These are phyloP conservation scores for Phataginus tetradactyla DNA, from an alignment of 2,797 vertebrate genomes.

Conservation along the genomic window DNA sequence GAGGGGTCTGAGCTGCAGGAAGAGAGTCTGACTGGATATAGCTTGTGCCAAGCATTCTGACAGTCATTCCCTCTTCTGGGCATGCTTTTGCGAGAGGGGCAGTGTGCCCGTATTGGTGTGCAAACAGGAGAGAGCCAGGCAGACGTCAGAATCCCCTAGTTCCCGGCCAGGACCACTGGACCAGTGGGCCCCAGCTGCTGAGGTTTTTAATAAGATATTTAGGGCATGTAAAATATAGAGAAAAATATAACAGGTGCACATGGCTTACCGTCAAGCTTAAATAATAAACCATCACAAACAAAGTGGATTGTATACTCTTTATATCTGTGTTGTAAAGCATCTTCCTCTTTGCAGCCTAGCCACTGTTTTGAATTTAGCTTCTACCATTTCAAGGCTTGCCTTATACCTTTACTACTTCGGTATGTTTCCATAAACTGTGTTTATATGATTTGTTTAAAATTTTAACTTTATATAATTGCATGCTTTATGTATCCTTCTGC, in stretches of 20 bases:
- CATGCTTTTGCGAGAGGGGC: not conserved
- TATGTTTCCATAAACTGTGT: not conserved
- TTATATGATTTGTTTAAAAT: not conserved
- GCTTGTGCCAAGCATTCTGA: not conserved
- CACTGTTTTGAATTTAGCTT: not conserved
- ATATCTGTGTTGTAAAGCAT: not conserved
- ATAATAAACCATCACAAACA: not conserved
- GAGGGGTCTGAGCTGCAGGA: not conserved
- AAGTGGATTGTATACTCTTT: not conserved
- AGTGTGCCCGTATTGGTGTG: not conserved
- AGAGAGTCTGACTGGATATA: not conserved
- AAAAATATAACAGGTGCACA: not conserved
- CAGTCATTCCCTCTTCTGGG: not conserved
- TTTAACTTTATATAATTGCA: not conserved
- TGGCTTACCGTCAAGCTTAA: not conserved
- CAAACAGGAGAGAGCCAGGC: not conserved
- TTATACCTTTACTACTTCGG: not conserved
- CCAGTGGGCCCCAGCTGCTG: not conserved
- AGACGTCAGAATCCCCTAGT: not conserved
- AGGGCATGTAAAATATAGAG: not conserved
- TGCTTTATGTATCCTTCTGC: not conserved
- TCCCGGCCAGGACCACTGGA: not conserved
- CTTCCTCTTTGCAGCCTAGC: not conserved
- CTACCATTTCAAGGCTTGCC: not conserved
- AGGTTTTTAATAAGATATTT: not conserved